Conservation (phyloP, 2,113 vertebrate genomes). For the Zingel zingel region DNA sequence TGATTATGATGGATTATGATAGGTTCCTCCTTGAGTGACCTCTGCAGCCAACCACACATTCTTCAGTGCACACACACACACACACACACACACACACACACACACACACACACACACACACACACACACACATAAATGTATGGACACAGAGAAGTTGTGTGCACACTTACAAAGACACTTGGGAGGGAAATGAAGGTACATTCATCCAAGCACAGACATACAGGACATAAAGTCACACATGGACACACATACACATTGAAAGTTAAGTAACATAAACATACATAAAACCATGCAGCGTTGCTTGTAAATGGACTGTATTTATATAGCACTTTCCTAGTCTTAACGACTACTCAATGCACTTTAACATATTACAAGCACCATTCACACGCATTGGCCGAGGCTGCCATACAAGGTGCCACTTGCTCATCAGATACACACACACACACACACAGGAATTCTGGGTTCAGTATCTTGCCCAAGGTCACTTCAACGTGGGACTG, state of each 20-base stretch:
- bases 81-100: slow-evolving; percentile 1
- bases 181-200: neutral
- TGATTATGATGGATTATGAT: slow-evolving; percentile 77
- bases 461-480: too few species aligned
- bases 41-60: slow-evolving; percentile 51
- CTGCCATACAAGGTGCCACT: too few species aligned
- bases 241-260: neutral
- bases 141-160: neutral
- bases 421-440: too few species aligned
- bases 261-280: neutral
- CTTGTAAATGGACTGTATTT: neutral
- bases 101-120: slow-evolving; percentile 15
- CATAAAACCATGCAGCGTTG: neutral
- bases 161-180: neutral
- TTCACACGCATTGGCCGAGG: too few species aligned
- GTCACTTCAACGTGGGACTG: too few species aligned
- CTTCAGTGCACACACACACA: slow-evolving; percentile 25
- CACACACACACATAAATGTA: neutral
- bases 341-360: too few species aligned
- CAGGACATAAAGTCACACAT: neutral
- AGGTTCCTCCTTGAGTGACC: slow-evolving; percentile 75
- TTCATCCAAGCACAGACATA: slow-evolving; percentile 8
- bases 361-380: too few species aligned
- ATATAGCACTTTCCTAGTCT: too few species aligned
- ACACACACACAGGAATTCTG: too few species aligned